Conservation (phyloP, 2,113 vertebrate species). For the Amblyopsis rosae region DNA sequence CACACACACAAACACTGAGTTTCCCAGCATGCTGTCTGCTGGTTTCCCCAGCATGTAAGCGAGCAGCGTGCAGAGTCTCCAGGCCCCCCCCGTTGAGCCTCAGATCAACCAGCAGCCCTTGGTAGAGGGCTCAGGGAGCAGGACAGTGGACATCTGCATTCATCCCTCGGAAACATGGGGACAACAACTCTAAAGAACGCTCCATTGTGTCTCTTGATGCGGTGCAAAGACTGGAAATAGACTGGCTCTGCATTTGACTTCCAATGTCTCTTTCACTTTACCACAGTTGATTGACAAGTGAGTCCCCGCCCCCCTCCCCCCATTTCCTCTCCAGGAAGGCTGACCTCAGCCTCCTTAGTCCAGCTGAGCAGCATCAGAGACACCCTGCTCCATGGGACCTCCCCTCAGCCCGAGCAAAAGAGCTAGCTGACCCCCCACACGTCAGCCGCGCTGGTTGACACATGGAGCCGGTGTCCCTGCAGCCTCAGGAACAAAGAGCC, state of each 20-base stretch:
- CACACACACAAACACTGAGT: not conserved
- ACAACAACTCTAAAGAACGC: too few relatives aligned
- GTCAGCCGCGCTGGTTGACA: constrained; percentile 3
- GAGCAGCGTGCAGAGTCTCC: constrained; percentile 25
- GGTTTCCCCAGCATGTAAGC: constrained; percentile 21
- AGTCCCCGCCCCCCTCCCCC: not conserved
- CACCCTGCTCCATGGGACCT: constrained; percentile 4
- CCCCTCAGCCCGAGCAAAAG: constrained; percentile 1
- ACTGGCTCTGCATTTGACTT: too few relatives aligned
- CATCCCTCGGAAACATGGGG: too few relatives aligned
- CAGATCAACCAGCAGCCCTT: constrained; percentile 45
- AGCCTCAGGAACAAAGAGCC: too few relatives aligned
- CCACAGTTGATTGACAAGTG: not conserved
- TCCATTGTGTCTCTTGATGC: too few relatives aligned
- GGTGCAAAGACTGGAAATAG: too few relatives aligned
- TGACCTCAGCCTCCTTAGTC: not conserved
- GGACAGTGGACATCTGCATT: too few relatives aligned
- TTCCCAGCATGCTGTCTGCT: constrained; percentile 11
- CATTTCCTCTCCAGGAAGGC: not conserved
- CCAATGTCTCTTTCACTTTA: not conserved
- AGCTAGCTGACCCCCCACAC: constrained; percentile 20
- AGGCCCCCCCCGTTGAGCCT: constrained; percentile 29
- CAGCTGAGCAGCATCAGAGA: constrained; percentile 16
- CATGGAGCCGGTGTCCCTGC: not conserved
- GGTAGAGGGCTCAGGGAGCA: not conserved